phyloP scores from a whole-genome alignment of 2,888 invertebrate genomes.

The Drosophila monieri region DNA sequence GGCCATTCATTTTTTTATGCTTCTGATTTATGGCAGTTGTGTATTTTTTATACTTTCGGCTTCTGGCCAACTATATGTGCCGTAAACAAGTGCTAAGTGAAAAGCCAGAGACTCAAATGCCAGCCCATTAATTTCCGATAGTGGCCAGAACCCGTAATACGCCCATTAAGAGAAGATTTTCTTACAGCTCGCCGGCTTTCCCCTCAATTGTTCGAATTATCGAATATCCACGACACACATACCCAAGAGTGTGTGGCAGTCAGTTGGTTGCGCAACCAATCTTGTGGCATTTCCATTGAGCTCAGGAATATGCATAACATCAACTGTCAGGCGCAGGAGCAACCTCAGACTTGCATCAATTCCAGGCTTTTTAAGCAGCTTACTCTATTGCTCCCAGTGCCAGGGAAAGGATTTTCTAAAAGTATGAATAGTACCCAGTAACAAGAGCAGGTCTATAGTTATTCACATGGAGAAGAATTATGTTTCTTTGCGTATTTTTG shows the following conservation, averaged over 20 bases:
- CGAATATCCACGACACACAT: background rate
- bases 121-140: slow-evolving; percentile 16
- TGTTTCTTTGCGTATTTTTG: too few species aligned
- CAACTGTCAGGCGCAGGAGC: slow-evolving; percentile 1
- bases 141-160: slow-evolving; percentile 4
- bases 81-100: slow-evolving; percentile 35
- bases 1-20: slow-evolving; percentile 29
- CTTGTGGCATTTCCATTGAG: background rate
- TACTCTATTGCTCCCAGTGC: background rate
- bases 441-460: background rate
- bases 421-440: background rate
- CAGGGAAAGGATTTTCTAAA: background rate
- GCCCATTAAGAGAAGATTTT: slow-evolving; percentile 11
- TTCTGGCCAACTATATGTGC: slow-evolving; percentile 33
- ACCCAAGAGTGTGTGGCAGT: background rate
- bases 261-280: background rate
- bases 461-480: background rate
- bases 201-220: background rate
- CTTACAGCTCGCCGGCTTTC: slow-evolving; percentile 1
- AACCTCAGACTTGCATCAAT: background rate
- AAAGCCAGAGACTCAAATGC: slow-evolving; percentile 19
- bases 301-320: slow-evolving; percentile 1
- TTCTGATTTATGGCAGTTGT: slow-evolving; percentile 60
- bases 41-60: slow-evolving; percentile 28
- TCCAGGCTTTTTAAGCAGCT: background rate